A percentile compares a stretch with the other conserved stretches of the same genome.
Evolutionary conservation across 2,113 vertebrate species (phyloP).

Genomic region (Cebus imitator): DNA sequence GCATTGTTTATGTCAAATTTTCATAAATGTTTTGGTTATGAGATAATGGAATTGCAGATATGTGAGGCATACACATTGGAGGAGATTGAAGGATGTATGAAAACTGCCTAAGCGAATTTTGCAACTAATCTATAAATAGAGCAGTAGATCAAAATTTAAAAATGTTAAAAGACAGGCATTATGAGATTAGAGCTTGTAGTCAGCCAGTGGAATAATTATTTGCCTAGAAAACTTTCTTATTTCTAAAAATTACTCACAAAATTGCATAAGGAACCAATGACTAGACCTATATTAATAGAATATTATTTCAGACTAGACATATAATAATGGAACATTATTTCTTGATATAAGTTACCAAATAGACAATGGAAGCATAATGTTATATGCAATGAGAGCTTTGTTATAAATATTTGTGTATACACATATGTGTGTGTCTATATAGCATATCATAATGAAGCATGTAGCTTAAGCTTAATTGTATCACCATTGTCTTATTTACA

Average conservation of each 20-base stretch:
- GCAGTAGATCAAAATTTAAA: not conserved
- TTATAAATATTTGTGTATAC: not conserved
- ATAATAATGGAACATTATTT: not conserved
- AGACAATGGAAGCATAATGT: not conserved
- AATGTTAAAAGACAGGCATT: not conserved
- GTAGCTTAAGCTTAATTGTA: not conserved
- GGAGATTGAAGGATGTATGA: not conserved
- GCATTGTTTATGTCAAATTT: not conserved
- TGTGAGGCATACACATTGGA: not conserved
- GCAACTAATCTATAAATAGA: not conserved
- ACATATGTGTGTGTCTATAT: not conserved
- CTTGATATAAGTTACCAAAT: not conserved
- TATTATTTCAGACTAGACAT: not conserved
- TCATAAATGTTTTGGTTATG: not conserved
- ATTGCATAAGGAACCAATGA: not conserved
- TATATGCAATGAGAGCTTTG: not conserved
- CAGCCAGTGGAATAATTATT: not conserved
- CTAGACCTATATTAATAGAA: not conserved
- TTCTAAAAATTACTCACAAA: not conserved
- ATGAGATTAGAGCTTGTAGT: not conserved
- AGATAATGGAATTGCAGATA: not conserved
- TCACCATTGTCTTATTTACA: not conserved
- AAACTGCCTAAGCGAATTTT: not conserved
- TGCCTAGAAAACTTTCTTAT: not conserved
- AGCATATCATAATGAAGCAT: not conserved